Conservation (phyloP, 2,797 vertebrate genomes). For the Poecile montanus region DNA sequence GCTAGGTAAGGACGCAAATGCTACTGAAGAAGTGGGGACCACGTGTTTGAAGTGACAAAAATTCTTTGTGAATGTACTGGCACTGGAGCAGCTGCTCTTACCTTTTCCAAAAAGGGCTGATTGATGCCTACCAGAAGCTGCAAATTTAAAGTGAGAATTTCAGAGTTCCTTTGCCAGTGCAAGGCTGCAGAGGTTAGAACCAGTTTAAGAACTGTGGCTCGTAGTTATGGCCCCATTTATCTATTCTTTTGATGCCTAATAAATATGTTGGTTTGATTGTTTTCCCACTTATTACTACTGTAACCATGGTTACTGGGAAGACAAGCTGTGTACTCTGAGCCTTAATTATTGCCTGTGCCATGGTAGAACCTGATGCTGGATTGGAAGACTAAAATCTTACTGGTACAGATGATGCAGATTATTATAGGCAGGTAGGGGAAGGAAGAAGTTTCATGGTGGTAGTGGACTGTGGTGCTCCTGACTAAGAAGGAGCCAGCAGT, state of each 20-base stretch:
- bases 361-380: background rate
- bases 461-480: background rate
- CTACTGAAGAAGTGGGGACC: background rate
- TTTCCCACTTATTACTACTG: background rate
- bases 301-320: background rate
- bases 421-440: background rate
- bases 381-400: background rate
- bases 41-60: background rate
- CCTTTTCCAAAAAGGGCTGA: background rate
- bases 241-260: background rate
- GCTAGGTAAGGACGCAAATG: background rate
- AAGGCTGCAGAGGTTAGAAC: background rate
- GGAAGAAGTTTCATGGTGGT: background rate
- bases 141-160: background rate
- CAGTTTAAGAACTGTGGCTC: background rate
- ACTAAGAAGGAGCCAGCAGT: background rate
- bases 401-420: background rate
- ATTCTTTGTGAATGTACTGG: background rate
- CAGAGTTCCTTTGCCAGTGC: background rate
- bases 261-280: background rate
- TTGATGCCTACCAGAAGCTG: background rate
- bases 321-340: background rate
- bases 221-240: background rate
- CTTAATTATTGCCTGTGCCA: background rate
- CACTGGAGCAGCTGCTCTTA: background rate